A percentile compares a stretch with the other conserved stretches of the same genome.
Conservation (phyloP, 2,888 invertebrate species). For the Tenthredo livida region DNA sequence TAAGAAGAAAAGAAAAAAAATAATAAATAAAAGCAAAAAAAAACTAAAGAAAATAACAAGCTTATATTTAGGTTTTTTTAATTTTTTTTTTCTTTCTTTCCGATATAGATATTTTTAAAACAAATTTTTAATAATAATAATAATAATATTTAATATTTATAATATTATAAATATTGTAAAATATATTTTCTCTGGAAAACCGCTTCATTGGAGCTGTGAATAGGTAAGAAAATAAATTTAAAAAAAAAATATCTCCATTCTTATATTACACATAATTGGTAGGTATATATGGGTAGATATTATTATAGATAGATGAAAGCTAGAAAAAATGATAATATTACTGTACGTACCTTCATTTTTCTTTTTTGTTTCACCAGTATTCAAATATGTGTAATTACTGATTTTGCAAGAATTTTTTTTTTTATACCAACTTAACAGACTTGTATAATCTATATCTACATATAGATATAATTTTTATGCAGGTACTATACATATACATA, state of each 20-base stretch:
- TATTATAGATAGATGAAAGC: too few species aligned
- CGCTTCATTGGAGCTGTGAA: constrained; percentile 41
- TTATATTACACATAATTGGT: background rate
- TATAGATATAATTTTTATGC: too few species aligned
- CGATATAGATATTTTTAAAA: too few species aligned
- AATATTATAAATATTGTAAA: constrained; percentile 3
- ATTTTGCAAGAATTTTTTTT: background rate
- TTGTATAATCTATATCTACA: too few species aligned
- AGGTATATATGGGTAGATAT: too few species aligned
- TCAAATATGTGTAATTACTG: background rate
- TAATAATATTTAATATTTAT: background rate
- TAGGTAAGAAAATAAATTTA: constrained; percentile 6
- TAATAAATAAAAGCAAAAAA: too few species aligned
- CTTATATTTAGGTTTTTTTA: too few species aligned
- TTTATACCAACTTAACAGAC: too few species aligned
- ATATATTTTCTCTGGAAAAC: constrained; percentile 8
- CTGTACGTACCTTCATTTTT: too few species aligned
- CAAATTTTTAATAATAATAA: background rate
- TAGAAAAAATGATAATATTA: too few species aligned
- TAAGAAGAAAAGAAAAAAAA: background rate
- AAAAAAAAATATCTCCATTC: background rate
- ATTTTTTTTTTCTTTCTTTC: too few species aligned
- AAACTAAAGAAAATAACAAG: background rate
- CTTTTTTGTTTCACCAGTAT: background rate
- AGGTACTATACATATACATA: too few species aligned